A percentile compares a stretch with the other conserved stretches of the same genome.
Conservation (phyloP, 2,888 invertebrate species). For the Hirudinaria manillensis region DNA sequence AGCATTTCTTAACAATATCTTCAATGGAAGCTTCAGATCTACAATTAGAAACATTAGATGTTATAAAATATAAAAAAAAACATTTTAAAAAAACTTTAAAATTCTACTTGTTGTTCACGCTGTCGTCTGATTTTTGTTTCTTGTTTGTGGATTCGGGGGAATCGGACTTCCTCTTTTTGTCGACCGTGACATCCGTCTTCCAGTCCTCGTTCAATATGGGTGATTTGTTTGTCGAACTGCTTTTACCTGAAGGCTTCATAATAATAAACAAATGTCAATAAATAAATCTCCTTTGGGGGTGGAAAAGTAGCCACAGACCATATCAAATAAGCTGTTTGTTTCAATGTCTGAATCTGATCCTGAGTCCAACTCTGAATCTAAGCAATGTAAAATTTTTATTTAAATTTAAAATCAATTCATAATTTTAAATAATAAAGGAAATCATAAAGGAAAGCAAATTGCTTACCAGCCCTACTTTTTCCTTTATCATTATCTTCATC, state of each 20-base stretch:
- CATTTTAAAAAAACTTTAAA: not conserved
- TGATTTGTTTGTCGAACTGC: not conserved
- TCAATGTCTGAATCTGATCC: slow-evolving; percentile 10
- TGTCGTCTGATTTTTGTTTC: not conserved
- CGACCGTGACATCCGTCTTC: not conserved
- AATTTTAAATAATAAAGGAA: not conserved
- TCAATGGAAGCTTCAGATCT: not conserved
- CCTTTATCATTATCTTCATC: slow-evolving; percentile 17
- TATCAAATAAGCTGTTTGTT: not conserved
- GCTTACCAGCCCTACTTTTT: not conserved
- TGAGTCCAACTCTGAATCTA: slow-evolving; percentile 1
- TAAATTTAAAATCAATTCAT: not conserved
- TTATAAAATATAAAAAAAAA: too few relatives aligned
- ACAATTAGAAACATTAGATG: not conserved
- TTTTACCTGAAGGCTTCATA: not conserved
- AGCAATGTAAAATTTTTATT: not conserved
- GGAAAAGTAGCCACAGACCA: not conserved
- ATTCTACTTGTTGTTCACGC: not conserved
- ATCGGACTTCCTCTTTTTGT: not conserved
- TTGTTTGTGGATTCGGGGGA: not conserved
- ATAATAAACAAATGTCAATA: not conserved
- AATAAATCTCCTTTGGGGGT: not conserved
- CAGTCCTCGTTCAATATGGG: not conserved
- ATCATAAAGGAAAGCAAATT: not conserved
- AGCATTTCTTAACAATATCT: not conserved